Conservation (phyloP, 1,140 invertebrate genomes). For the Lethocerus indicus region DNA sequence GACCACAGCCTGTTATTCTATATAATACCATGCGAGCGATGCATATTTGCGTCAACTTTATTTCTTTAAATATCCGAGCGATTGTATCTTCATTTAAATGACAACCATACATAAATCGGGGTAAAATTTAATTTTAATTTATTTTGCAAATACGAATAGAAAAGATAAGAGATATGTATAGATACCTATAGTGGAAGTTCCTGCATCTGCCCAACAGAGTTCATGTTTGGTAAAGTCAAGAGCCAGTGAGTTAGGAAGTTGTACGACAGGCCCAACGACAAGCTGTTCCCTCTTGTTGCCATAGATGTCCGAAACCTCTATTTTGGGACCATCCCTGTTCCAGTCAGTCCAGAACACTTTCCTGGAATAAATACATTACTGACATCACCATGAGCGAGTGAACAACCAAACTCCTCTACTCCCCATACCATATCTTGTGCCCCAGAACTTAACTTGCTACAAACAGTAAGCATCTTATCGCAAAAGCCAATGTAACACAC, state of each 20-base stretch:
- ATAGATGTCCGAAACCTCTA: slow-evolving; percentile 88
- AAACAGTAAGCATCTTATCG: too few relatives aligned
- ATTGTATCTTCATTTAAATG: too few relatives aligned
- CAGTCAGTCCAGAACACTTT: slow-evolving; percentile 97
- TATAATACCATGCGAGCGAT: not conserved
- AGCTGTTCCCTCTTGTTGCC: slow-evolving; percentile 62
- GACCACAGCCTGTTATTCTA: not conserved
- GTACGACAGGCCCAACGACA: slow-evolving; percentile 37
- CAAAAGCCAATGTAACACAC: too few relatives aligned
- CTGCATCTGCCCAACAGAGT: slow-evolving; percentile 92
- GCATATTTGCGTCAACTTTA: not conserved
- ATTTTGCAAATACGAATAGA: not conserved
- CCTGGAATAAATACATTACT: slow-evolving; percentile 35
- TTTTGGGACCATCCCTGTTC: slow-evolving; percentile 78
- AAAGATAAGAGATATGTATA: not conserved
- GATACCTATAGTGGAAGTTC: slow-evolving; percentile 48
- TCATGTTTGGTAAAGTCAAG: slow-evolving; percentile 68
- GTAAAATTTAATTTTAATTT: not conserved
- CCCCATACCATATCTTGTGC: too few relatives aligned
- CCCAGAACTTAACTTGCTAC: too few relatives aligned
- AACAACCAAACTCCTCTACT: too few relatives aligned
- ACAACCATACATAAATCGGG: not conserved
- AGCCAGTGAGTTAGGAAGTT: slow-evolving; percentile 64
- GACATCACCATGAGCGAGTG: too few relatives aligned
- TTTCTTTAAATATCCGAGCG: not conserved